Conservation (phyloP, 2,113 vertebrate genomes). For the Mustela nigripes region DNA sequence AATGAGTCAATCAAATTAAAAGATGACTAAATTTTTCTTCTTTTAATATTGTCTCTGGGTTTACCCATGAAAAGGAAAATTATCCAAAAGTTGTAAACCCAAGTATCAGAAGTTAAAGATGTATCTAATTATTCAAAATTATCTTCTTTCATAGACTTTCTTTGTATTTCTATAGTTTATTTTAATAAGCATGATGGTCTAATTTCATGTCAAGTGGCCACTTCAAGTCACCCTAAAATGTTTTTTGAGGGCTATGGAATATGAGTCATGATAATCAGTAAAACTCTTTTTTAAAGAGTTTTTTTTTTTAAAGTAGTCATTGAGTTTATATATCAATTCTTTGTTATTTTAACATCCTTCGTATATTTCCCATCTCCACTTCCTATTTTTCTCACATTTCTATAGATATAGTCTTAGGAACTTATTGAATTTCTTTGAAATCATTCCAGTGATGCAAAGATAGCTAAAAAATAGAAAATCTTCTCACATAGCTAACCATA, state of each 20-base stretch:
- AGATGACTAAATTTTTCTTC: constrained; percentile 50
- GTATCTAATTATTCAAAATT: not conserved
- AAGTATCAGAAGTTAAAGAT: not conserved
- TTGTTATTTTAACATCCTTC: not conserved
- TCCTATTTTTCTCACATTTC: not conserved
- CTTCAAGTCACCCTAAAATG: not conserved
- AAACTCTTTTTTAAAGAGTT: not conserved
- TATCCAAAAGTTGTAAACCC: not conserved
- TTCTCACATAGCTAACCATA: not conserved
- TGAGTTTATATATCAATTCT: not conserved
- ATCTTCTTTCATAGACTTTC: not conserved
- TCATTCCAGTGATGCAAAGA: not conserved
- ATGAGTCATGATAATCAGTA: not conserved
- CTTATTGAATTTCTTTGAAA: not conserved
- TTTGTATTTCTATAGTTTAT: not conserved
- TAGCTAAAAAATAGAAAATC: not conserved
- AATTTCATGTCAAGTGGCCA: not conserved
- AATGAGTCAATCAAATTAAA: constrained; percentile 76
- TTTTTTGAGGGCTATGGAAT: not conserved
- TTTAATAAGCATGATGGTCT: not conserved
- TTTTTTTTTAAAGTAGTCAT: not conserved
- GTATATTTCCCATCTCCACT: not conserved
- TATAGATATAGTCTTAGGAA: not conserved
- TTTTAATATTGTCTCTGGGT: constrained; percentile 59
- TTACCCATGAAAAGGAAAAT: not conserved